Conservation (phyloP, 2,113 vertebrate genomes). For the Hiodon tergisus region DNA sequence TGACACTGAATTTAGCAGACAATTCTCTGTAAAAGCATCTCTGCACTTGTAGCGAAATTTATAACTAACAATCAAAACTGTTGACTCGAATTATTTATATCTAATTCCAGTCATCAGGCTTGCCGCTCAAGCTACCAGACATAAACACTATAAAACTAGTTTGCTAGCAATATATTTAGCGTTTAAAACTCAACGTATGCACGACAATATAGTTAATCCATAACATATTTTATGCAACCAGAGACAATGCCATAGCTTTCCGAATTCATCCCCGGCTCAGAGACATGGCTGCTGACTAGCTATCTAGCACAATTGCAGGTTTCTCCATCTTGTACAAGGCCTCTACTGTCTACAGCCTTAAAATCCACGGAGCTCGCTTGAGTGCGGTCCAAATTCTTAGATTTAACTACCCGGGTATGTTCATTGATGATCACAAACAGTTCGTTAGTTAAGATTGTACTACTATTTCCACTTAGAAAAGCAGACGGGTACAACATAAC, state of each 20-base stretch:
- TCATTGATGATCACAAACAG: neutral
- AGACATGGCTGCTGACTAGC: neutral
- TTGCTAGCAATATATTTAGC: neutral
- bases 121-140: too few relatives aligned
- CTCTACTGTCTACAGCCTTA: neutral
- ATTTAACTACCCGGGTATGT: neutral
- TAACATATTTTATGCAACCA: neutral
- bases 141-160: neutral
- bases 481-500: neutral
- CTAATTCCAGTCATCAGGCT: too few relatives aligned
- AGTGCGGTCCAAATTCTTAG: neutral
- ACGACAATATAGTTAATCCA: too few relatives aligned
- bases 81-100: too few relatives aligned
- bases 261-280: neutral
- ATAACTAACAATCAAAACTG: too few relatives aligned
- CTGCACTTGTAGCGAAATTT: too few relatives aligned
- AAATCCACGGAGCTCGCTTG: neutral
- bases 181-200: too few relatives aligned
- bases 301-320: neutral
- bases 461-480: neutral
- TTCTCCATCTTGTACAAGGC: slow-evolving; percentile 24
- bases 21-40: too few relatives aligned
- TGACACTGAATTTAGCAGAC: too few relatives aligned
- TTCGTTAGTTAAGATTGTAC: neutral
- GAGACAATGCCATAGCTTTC: neutral